These are phyloP conservation scores for Pseudomyrmex concolor DNA, from an alignment of 1,140 invertebrate genomes.

Conservation along the genomic window DNA sequence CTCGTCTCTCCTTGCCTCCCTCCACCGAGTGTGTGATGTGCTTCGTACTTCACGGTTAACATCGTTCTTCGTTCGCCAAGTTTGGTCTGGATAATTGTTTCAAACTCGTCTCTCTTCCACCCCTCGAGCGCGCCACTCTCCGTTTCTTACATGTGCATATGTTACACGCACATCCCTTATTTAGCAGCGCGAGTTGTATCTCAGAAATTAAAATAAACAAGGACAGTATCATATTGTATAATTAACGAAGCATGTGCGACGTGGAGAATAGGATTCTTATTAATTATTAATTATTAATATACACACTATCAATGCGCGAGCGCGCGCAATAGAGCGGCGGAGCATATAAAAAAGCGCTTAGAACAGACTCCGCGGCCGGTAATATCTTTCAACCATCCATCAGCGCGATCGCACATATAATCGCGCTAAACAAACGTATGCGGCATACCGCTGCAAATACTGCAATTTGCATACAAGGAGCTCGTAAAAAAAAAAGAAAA, in stretches of 20 bases:
- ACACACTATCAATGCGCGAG: not conserved
- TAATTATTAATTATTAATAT: constrained; percentile 46
- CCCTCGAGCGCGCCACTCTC: not conserved
- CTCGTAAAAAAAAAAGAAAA: constrained; percentile 22
- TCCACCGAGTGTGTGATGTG: not conserved
- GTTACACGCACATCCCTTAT: not conserved
- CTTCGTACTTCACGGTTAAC: constrained; percentile 29
- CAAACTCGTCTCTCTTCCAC: constrained; percentile 31
- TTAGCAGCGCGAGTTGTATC: not conserved
- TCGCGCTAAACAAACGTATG: constrained; percentile 47
- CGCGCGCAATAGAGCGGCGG: not conserved
- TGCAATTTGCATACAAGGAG: constrained; percentile 56
- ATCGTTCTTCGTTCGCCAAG: constrained; percentile 15
- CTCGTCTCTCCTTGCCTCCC: constrained; percentile 5
- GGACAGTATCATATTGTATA: constrained; percentile 18
- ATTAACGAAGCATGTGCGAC: constrained; percentile 31
- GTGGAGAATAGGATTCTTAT: constrained; percentile 30
- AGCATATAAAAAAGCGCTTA: constrained; percentile 41
- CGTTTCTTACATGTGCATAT: constrained; percentile 24
- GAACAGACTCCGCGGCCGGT: not conserved
- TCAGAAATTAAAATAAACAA: constrained; percentile 9
- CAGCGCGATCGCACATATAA: constrained; percentile 42
- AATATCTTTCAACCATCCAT: constrained; percentile 41
- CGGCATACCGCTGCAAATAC: constrained; percentile 45
- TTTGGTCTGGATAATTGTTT: constrained; percentile 45